Evolutionary conservation across 2,113 vertebrate genomes (phyloP), one percentile per base, ranked within the genome.

Genomic region (Gymnarchus niloticus): DNA sequence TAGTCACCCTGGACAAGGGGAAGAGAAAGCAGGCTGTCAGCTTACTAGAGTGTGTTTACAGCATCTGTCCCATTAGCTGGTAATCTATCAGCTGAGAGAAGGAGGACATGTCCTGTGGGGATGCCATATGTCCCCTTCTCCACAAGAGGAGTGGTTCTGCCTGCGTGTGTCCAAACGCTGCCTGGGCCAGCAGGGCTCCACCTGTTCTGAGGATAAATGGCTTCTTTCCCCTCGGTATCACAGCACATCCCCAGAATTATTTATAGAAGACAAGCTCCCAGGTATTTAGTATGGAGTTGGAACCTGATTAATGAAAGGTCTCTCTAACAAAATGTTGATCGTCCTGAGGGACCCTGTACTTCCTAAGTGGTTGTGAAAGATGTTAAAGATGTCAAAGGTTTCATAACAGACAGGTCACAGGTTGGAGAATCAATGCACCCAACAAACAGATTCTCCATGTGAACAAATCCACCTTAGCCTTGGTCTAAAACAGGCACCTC

Each of bases 31-130:
- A 2, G 28, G 33, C 33, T 37, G 65, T 37, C 19, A 2, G 65
- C 2, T 73, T 73, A 19, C 19, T 41, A 33, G 65, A 41, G 14
- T 21, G 14, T 33, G 65, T 73, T 73, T 25, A n/a, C n/a, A n/a
- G n/a, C n/a, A n/a, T n/a, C n/a, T n/a, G n/a, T n/a, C n/a, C n/a
- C n/a, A n/a, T n/a, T n/a, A 37, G 33, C 14, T 73, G 65, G 65
- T 73, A 73, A 73, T 73, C 65, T 37, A 73, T 73, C 65, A 73
- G 65, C 6, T 17, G 65, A 73, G 65, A 65, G 59, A 65, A n/a
- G 65, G 41, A 73, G 65, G 65, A 73, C 65, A 73, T 41, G 65
- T 73, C 65, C 33, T 73, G 65, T 6, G 14, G 65, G 65, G 65
- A 73, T 0, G 65, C 65, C 65, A 73, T 73, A 73, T 73, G 65